A percentile compares a stretch with the other conserved stretches of the same genome.
These are phyloP conservation scores for Xanthia togata DNA, from an alignment of 2,888 invertebrate genomes.

Conservation along the genomic window DNA sequence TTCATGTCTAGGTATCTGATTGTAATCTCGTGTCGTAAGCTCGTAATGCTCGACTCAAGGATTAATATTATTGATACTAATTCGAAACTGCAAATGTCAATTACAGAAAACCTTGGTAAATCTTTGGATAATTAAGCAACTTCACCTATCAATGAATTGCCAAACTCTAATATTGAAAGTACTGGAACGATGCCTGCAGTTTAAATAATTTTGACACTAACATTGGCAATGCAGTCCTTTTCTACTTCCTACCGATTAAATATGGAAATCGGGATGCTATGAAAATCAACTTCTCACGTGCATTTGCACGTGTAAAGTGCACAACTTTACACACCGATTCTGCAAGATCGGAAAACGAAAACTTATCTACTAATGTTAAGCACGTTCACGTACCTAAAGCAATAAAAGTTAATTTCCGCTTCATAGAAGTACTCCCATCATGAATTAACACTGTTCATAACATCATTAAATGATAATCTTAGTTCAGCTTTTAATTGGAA, in stretches of 20 bases:
- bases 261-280: too few relatives aligned
- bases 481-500: conserved; percentile 40
- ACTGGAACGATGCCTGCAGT: background rate
- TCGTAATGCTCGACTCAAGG: background rate
- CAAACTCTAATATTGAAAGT: background rate
- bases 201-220: background rate
- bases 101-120: background rate
- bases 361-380: conserved; percentile 1
- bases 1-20: background rate
- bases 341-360: conserved; percentile 14
- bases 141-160: background rate
- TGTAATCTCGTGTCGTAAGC: background rate
- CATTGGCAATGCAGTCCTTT: background rate
- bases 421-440: conserved; percentile 15
- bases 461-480: conserved; percentile 48
- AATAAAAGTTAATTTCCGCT: conserved; percentile 31
- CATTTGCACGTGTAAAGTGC: too few relatives aligned
- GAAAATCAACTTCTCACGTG: background rate
- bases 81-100: background rate
- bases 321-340: conserved; percentile 2
- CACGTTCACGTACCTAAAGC: background rate
- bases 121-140: background rate
- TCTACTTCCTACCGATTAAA: background rate
- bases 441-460: conserved; percentile 37
- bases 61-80: background rate